Evolutionary conservation across 2,888 invertebrate species (phyloP), one percentile per base, ranked within the genome.

Genomic region (Chrysodeixis includens): DNA sequence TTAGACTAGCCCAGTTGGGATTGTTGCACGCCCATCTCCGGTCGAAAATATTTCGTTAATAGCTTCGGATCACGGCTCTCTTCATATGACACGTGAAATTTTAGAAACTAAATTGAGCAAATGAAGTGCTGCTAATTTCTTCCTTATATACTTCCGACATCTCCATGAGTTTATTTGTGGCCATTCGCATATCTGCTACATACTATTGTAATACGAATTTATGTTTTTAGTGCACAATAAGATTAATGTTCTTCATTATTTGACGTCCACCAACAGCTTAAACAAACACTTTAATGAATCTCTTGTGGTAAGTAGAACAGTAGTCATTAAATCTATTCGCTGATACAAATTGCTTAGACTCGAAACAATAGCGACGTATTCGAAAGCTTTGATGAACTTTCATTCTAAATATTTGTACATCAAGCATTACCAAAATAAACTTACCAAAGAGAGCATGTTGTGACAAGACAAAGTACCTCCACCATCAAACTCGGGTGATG

Each of bases 1-100:
- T 92, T 92, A 86, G 90, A 87, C 78, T 92, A 92, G 92, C 93
- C 93, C 84, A 94, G 89, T 89, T 93, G 80, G 74, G 66, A 72
- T 69, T 72, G 77, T 71, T 82, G 73, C 74, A 74, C 77, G 75
- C 76, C 81, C 83, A 86, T 87, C 86, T 86, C 86, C 86, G 83
- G 83, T 82, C 66, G 63, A 81, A 82, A 76, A 78, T 74, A 83
- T 83, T 79, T 81, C 79, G 81, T 77, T 82, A 83, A 84, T 80
- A 78, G 79, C 69, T 63, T 56, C 40, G 56, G 56, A 73, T 82
- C 62, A 71, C 57, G 59, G 57, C 65, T 69, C 56, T 68, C 73
- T 78, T 75, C 54, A 49, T 20, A 57, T 73, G 65, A 62, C 65
- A 72, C 46, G 10, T 18, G 4, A 65, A 59, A 70, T 58, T 44